phyloP scores from a whole-genome alignment of 2,113 vertebrate genomes.

The Gopherus evgoodei region DNA sequence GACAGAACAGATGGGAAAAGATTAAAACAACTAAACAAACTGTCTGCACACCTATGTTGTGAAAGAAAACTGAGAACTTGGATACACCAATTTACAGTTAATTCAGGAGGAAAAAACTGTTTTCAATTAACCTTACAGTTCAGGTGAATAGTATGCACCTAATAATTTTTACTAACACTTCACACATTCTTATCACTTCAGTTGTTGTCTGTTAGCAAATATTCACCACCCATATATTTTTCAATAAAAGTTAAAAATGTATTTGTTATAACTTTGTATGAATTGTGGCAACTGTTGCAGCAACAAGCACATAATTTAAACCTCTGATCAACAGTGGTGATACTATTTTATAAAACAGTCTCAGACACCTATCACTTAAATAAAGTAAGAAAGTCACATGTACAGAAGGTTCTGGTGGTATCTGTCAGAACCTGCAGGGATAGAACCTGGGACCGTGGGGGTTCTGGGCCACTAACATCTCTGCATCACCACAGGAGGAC shows the following conservation, averaged over 20 bases:
- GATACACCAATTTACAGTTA: constrained; percentile 73
- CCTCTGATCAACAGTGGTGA: background rate
- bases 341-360: background rate
- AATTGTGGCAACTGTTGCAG: background rate
- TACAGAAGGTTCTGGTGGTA: background rate
- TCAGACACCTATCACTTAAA: background rate
- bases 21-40: constrained; percentile 83
- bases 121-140: constrained; percentile 71
- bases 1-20: constrained; percentile 81
- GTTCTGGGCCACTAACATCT: background rate
- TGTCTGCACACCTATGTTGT: constrained; percentile 82
- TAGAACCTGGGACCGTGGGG: background rate
- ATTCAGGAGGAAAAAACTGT: constrained; percentile 56
- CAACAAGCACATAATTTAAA: background rate
- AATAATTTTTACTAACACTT: constrained; percentile 44
- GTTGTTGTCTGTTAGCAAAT: constrained; percentile 44
- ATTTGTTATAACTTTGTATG: constrained; percentile 19
- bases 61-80: constrained; percentile 83
- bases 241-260: constrained; percentile 22
- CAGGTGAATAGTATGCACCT: constrained; percentile 64
- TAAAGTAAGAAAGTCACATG: background rate
- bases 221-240: background rate
- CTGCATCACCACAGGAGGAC: background rate
- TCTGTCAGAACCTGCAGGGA: background rate
- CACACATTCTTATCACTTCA: constrained; percentile 47